Conservation (phyloP, 2,888 invertebrate genomes). For the Dione juno region DNA sequence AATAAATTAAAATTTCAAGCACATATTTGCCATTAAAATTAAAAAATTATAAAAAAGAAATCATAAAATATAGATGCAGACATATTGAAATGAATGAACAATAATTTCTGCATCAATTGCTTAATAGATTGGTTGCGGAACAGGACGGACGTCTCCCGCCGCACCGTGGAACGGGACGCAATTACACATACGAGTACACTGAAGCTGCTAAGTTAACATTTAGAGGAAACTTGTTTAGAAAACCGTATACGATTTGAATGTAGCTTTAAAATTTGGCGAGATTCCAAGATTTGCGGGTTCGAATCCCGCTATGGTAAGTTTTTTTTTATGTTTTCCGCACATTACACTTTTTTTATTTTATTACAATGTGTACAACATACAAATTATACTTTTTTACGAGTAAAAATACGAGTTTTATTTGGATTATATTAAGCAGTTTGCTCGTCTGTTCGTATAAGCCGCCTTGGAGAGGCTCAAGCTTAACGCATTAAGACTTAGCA, state of each 20-base stretch:
- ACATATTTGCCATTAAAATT: no score
- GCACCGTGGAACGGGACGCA: neutral
- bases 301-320: no score
- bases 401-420: conserved; percentile 15
- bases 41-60: neutral
- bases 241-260: no score
- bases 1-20: no score
- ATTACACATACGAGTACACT: neutral
- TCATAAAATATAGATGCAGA: conserved; percentile 7
- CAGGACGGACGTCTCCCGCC: conserved; percentile 2
- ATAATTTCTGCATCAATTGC: neutral
- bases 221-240: no score
- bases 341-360: no score
- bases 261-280: no score
- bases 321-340: no score
- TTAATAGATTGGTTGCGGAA: conserved; percentile 5
- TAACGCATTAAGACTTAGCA: conserved; percentile 35
- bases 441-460: conserved; percentile 22
- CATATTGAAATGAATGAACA: conserved; percentile 8
- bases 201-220: no score
- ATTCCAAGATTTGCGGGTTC: no score
- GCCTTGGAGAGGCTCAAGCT: conserved; percentile 31
- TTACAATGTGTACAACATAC: no score
- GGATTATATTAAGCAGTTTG: conserved; percentile 30
- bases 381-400: no score